Conservation (phyloP, 2,797 vertebrate genomes). For the Pseudochirops cupreus region DNA sequence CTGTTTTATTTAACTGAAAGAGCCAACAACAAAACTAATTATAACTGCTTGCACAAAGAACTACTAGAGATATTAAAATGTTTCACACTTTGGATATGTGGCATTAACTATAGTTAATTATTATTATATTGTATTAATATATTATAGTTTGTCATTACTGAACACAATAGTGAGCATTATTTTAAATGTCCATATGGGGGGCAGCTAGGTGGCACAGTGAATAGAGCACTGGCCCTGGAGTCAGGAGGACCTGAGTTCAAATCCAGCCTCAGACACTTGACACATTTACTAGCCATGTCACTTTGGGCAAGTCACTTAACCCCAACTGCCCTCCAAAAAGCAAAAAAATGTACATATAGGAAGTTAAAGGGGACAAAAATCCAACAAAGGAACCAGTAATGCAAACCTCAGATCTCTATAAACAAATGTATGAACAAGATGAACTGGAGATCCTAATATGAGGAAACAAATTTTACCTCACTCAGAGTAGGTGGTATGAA, state of each 20-base stretch:
- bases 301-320: too few relatives aligned
- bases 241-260: too few relatives aligned
- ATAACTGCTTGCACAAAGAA: not conserved
- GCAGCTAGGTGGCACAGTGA: too few relatives aligned
- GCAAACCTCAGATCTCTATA: not conserved
- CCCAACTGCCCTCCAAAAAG: too few relatives aligned
- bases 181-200: not conserved
- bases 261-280: too few relatives aligned
- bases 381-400: not conserved
- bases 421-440: not conserved
- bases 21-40: not conserved
- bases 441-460: not conserved
- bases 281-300: too few relatives aligned
- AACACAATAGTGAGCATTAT: not conserved
- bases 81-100: too few relatives aligned
- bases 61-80: not conserved
- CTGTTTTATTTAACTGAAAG: not conserved
- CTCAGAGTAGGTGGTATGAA: not conserved
- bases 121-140: too few relatives aligned
- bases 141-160: not conserved
- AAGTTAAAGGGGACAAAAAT: not conserved
- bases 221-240: too few relatives aligned
- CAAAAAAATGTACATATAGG: not conserved
- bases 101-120: not conserved
- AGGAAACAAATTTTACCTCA: not conserved